Percentiles rank a stretch among this genome's conserved stretches.
These are phyloP conservation scores for Falco concolor DNA, from an alignment of 2,797 vertebrate species.

Conservation along the genomic window DNA sequence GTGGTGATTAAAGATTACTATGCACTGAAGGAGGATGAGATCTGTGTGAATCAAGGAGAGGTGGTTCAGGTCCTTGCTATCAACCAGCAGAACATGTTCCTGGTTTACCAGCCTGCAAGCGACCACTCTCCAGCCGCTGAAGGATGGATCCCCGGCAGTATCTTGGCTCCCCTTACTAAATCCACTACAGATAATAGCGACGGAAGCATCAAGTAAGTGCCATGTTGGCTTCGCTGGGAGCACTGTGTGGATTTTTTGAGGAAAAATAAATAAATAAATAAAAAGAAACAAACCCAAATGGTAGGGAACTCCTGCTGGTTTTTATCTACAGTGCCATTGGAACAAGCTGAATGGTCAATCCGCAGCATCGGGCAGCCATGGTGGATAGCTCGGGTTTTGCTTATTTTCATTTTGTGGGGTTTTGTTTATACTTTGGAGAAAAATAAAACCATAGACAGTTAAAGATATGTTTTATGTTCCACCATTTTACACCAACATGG, in stretches of 20 bases:
- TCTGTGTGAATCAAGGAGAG: conserved; percentile 92
- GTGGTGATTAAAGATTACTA: conserved; percentile 93
- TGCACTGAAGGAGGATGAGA: conserved; percentile 97
- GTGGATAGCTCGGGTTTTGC: conserved; percentile 53
- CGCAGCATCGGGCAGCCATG: conserved; percentile 60
- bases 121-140: conserved; percentile 92
- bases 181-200: conserved; percentile 86
- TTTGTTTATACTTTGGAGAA: conserved; percentile 75
- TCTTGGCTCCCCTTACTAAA: conserved; percentile 87
- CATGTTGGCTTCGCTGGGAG: conserved; percentile 73
- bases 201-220: conserved; percentile 99
- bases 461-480: conserved; percentile 74
- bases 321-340: conserved; percentile 65
- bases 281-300: conserved; percentile 59
- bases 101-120: conserved; percentile 91
- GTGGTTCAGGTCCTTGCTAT: conserved; percentile 91
- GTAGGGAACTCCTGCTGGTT: conserved; percentile 73
- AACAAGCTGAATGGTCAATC: conserved; percentile 75
- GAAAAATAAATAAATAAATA: conserved; percentile 25
- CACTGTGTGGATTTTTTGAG: conserved; percentile 76
- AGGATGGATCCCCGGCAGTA: conserved; percentile 94
- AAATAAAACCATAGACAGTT: conserved; percentile 72
- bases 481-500: conserved; percentile 81
- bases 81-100: conserved; percentile 99
- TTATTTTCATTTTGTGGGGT: conserved; percentile 49